Percentiles rank a stretch among this genome's conserved stretches.
Conservation (phyloP, 2,888 invertebrate genomes). For the Tipula vernalis region DNA sequence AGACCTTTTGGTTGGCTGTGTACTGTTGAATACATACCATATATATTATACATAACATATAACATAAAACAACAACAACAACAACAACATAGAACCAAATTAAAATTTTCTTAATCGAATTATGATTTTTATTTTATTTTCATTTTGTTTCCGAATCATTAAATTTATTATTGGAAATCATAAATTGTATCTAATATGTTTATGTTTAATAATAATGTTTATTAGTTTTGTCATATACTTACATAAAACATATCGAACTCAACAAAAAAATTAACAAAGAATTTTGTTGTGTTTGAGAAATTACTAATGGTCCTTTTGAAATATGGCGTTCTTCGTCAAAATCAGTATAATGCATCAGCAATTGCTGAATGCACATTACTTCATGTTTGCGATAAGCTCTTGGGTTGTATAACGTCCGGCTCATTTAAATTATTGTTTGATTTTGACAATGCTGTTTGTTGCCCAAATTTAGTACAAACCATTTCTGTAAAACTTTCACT, state of each 20-base stretch:
- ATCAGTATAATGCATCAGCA: too few species aligned
- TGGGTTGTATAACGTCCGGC: too few species aligned
- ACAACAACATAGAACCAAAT: neutral
- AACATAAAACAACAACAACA: neutral
- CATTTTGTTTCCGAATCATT: neutral
- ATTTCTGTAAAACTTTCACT: too few species aligned
- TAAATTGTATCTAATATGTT: neutral
- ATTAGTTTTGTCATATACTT: neutral
- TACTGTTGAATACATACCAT: neutral
- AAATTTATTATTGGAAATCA: slow-evolving; percentile 4
- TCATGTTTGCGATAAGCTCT: too few species aligned
- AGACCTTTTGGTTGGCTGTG: neutral
- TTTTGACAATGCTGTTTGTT: too few species aligned
- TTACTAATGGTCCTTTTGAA: too few species aligned
- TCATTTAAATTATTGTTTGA: too few species aligned
- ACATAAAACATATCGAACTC: neutral
- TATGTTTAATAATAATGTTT: neutral
- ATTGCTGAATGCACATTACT: too few species aligned
- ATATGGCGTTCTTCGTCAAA: too few species aligned
- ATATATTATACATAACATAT: neutral
- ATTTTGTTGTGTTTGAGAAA: too few species aligned
- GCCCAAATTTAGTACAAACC: too few species aligned
- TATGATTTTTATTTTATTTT: neutral
- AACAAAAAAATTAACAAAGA: neutral
- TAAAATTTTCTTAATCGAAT: neutral